Evolutionary conservation across 2,797 vertebrate species (phyloP).

Genomic region (Ispidina picta): DNA sequence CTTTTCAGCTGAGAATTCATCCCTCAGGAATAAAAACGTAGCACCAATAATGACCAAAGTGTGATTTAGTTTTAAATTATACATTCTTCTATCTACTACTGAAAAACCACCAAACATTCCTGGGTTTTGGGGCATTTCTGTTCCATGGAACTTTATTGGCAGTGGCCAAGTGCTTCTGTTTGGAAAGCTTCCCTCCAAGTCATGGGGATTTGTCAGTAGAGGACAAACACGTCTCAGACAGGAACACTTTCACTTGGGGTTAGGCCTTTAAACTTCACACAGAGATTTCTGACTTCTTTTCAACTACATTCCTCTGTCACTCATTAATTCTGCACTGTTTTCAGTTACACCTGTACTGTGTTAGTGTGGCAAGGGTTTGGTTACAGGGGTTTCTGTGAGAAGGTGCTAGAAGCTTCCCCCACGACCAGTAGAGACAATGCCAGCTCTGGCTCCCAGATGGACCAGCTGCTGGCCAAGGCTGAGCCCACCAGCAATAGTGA

Average conservation of each 20-base stretch:
- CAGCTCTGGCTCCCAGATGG: not conserved
- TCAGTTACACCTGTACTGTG: not conserved
- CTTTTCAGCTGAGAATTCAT: not conserved
- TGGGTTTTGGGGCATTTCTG: not conserved
- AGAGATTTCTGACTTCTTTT: not conserved
- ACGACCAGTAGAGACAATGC: not conserved
- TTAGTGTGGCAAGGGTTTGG: not conserved
- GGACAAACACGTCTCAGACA: not conserved
- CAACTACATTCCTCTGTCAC: not conserved
- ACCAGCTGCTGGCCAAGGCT: no score
- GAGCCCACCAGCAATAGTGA: not conserved
- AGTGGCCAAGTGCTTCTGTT: not conserved
- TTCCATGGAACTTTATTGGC: not conserved
- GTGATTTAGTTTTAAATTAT: not conserved
- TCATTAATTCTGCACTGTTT: not conserved
- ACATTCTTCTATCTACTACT: not conserved
- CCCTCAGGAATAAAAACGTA: not conserved
- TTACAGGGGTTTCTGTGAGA: not conserved
- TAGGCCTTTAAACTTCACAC: not conserved
- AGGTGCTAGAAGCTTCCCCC: not conserved
- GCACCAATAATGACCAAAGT: not conserved
- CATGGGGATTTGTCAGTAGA: not conserved
- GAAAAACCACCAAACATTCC: not conserved
- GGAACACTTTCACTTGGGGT: not conserved
- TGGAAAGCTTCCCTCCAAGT: not conserved